These are phyloP conservation scores for Agrilus mali DNA, from an alignment of 2,888 invertebrate genomes.

Conservation along the genomic window DNA sequence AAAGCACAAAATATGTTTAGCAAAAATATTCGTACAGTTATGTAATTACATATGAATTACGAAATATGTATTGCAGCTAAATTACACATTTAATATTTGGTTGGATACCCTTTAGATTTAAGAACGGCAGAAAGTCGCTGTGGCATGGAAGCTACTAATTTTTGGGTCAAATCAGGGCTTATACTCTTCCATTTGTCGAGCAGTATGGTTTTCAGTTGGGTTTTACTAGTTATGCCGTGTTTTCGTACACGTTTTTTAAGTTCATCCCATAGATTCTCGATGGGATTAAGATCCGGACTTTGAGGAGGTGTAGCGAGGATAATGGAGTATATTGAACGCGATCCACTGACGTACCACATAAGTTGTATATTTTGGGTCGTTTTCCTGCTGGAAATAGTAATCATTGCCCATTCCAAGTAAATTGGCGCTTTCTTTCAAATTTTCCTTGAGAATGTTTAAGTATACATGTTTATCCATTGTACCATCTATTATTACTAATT, in stretches of 20 bases:
- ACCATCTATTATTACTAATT: conserved; percentile 15
- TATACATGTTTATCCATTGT: conserved; percentile 6
- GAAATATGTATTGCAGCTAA: too few relatives aligned
- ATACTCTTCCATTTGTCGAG: conserved; percentile 1
- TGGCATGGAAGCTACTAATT: too few relatives aligned
- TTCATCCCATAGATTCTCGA: conserved; percentile 3
- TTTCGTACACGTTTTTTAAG: neutral
- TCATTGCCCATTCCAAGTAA: neutral
- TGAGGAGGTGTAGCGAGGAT: conserved; percentile 3
- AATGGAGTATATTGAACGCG: neutral
- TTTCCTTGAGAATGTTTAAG: neutral
- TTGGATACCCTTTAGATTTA: conserved; percentile 1
- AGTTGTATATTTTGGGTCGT: conserved; percentile 1
- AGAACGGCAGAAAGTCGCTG: neutral
- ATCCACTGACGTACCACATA: neutral
- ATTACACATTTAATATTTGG: neutral
- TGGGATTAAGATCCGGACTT: conserved; percentile 3
- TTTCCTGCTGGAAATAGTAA: conserved; percentile 1
- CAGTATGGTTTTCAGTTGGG: neutral
- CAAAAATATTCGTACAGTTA: too few relatives aligned
- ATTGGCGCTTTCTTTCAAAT: neutral
- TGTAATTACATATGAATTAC: too few relatives aligned
- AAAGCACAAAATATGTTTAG: too few relatives aligned
- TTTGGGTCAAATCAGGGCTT: neutral
- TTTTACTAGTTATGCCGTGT: neutral